Base-by-base conservation (phyloP, 2,113 vertebrate genomes). In the Dipodomys stephensi region DNA sequence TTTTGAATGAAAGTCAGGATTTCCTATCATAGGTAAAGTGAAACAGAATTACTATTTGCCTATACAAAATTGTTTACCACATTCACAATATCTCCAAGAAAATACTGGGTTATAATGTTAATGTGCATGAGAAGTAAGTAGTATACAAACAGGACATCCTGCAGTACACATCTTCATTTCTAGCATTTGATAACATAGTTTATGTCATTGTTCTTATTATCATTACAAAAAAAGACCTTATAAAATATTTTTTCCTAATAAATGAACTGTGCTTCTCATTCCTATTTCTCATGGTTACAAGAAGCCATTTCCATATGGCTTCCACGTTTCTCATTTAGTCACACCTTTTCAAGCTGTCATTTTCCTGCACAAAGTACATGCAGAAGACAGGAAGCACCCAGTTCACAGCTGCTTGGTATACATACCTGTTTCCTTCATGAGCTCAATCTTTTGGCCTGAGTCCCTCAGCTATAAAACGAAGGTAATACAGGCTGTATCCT, bases 1-100 rank as follows among this genome's bases (percentile, higher is more conserved):
- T 96, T 97, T 97, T 97, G 96, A 96, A 96, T 97, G 96, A 95
- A 96, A 97, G 96, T 97, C 95, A 95, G 96, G 95, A 96, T 97
- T 97, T 97, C 92, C 96, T 96, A 93, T 90, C 83, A 94, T 90
- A 90, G 86, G 30, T 95, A 76, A 94, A 94, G 77, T 96, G 68
- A 95, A 94, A 90, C 71, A 93, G 82, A 65, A 49, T 32, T 76
- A 73, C 44, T 71, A 30, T 83, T 91, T 82, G 11, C 67, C 32
- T 84, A n/a, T 60, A 53, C 73, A 89, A 78, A 93, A 72, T 60
- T 93, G 71, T 96, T 94, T 81, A 76, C 65, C 62, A 53, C 60
- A 9, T 13, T 57, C 13, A 15, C 86, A 86, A 6, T 44, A n/a
- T 62, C 18, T 30, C 71, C 88, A 30, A 74, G 90, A 84, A 94